Evolutionary conservation across 2,888 invertebrate species (phyloP).

Genomic region (Neelides folsomi): DNA sequence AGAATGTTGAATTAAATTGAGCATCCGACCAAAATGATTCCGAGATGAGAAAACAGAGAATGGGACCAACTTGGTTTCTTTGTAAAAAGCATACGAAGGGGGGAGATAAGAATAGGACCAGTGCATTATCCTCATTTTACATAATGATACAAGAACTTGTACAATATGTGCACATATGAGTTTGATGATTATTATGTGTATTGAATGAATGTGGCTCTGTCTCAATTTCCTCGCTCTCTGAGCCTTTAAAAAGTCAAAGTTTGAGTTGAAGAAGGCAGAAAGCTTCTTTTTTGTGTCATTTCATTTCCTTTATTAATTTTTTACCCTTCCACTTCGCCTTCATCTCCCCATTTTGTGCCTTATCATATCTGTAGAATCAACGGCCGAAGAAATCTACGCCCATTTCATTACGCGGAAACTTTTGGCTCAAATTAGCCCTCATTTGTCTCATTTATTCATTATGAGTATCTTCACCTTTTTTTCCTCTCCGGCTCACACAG

Average conservation of each 20-base stretch:
- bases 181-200: too few species aligned
- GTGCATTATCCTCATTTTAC: too few species aligned
- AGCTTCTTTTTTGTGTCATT: slow-evolving; percentile 9
- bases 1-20: too few species aligned
- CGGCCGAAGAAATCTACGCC: slow-evolving; percentile 31
- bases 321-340: not conserved
- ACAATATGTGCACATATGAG: too few species aligned
- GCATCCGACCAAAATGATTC: too few species aligned
- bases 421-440: slow-evolving; percentile 28
- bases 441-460: slow-evolving; percentile 30
- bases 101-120: too few species aligned
- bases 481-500: slow-evolving; percentile 10
- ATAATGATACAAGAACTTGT: too few species aligned
- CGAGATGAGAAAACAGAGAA: too few species aligned
- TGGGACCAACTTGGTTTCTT: too few species aligned
- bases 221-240: slow-evolving; percentile 2
- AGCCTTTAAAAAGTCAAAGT: not conserved
- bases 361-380: slow-evolving; percentile 9
- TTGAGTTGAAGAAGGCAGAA: not conserved
- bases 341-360: not conserved
- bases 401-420: slow-evolving; percentile 13
- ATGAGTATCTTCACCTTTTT: slow-evolving; percentile 18
- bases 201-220: slow-evolving; percentile 3
- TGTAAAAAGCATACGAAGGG: too few species aligned
- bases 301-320: slow-evolving; percentile 13